These are phyloP conservation scores for Lymantria dispar DNA, from an alignment of 2,888 invertebrate species.

Conservation along the genomic window DNA sequence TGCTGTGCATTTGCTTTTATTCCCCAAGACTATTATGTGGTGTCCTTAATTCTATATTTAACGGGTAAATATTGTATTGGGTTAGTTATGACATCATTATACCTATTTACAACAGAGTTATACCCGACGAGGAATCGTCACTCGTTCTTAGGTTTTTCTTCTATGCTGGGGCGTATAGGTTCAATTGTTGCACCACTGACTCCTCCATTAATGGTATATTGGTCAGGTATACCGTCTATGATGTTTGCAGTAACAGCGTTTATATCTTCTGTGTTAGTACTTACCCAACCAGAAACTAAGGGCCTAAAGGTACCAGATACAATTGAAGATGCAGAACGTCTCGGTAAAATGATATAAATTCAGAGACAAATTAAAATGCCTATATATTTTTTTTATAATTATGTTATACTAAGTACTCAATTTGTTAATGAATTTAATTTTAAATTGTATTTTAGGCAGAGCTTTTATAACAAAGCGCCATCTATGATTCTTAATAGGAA, in stretches of 20 bases:
- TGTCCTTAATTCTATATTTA: slow-evolving; percentile 74
- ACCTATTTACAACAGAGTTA: slow-evolving; percentile 87
- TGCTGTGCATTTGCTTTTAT: slow-evolving; percentile 79
- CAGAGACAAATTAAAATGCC: no score
- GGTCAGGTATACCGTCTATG: slow-evolving; percentile 67
- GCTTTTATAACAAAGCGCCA: slow-evolving; percentile 12
- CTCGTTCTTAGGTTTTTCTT: slow-evolving; percentile 85
- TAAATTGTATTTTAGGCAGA: background rate
- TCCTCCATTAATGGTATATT: slow-evolving; percentile 82
- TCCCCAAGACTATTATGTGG: slow-evolving; percentile 51
- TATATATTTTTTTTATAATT: no score
- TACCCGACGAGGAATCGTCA: slow-evolving; percentile 87
- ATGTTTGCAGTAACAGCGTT: slow-evolving; percentile 66
- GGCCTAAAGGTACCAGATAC: slow-evolving; percentile 69
- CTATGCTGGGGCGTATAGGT: slow-evolving; percentile 87
- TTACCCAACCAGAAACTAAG: slow-evolving; percentile 70
- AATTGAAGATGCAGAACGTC: slow-evolving; percentile 68
- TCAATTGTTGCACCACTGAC: slow-evolving; percentile 87
- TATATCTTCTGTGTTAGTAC: slow-evolving; percentile 56
- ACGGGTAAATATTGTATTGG: slow-evolving; percentile 86
- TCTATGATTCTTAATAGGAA: slow-evolving; percentile 8
- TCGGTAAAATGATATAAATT: slow-evolving; percentile 42
- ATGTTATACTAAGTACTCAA: no score
- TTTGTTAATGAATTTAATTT: no score
- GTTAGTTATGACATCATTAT: slow-evolving; percentile 84